A percentile compares a stretch with the other conserved stretches of the same genome.
Evolutionary conservation across 2,797 vertebrate species (phyloP).

Genomic region (Rhincodon typus): DNA sequence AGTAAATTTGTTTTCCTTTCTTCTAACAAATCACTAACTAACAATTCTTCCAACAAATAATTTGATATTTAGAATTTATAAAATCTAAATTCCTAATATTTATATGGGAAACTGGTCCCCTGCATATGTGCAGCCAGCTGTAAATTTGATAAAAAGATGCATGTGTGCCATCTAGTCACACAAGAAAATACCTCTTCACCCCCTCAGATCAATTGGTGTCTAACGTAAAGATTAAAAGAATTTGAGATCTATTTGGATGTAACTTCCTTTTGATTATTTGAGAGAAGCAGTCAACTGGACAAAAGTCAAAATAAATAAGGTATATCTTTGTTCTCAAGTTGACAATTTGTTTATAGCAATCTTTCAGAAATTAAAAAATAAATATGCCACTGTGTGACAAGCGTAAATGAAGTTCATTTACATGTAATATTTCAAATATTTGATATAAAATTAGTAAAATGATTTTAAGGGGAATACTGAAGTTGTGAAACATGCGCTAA

Average conservation of each 20-base stretch:
- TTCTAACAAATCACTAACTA: not conserved
- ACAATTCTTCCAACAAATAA: too few species aligned
- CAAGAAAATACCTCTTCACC: not conserved
- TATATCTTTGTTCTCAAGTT: not conserved
- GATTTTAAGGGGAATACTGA: not conserved
- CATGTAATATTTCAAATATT: not conserved
- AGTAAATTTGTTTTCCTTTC: not conserved
- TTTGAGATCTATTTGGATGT: not conserved
- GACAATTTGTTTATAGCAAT: not conserved
- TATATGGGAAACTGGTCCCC: not conserved
- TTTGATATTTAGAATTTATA: not conserved
- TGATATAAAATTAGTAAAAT: constrained; percentile 27
- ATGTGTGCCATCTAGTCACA: not conserved
- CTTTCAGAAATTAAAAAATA: constrained; percentile 6
- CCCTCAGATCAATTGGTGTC: not conserved
- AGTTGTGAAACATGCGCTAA: not conserved
- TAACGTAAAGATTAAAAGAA: not conserved
- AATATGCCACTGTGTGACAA: not conserved
- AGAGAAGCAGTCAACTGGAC: not conserved
- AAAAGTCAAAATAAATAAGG: not conserved
- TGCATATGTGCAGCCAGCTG: not conserved
- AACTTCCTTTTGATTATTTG: not conserved
- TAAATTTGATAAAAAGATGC: not conserved
- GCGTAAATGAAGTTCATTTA: not conserved
- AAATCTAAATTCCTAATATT: not conserved